Evolutionary conservation across 92 coral and sea anemone species (phyloP).

Genomic region (Epizoanthus rinbou): DNA sequence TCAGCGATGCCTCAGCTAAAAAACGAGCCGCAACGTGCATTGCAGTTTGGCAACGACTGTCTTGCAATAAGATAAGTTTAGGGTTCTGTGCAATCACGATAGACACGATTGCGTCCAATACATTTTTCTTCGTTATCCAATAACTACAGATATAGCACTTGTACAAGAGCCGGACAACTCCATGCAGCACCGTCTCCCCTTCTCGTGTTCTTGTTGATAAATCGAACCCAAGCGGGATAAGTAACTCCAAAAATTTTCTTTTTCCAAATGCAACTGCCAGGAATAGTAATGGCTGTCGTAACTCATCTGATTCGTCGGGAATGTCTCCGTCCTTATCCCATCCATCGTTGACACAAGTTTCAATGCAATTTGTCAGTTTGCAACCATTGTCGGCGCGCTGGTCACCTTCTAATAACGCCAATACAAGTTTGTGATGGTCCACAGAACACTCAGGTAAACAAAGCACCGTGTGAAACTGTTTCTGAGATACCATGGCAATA

Average conservation of each 20-base stretch:
- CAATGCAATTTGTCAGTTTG: slow-evolving; percentile 18
- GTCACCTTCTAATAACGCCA: slow-evolving; percentile 29
- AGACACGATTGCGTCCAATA: slow-evolving; percentile 12
- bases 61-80: slow-evolving; percentile 22
- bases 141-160: slow-evolving; percentile 37
- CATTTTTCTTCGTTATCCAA: slow-evolving; percentile 40
- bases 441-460: slow-evolving; percentile 14
- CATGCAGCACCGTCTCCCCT: slow-evolving; percentile 31
- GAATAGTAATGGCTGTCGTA: slow-evolving; percentile 26
- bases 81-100: slow-evolving; percentile 23
- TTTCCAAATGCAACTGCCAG: slow-evolving; percentile 43
- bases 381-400: slow-evolving; percentile 16
- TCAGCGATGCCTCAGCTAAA: slow-evolving; percentile 13
- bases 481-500: too few species aligned
- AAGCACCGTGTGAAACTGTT: slow-evolving; percentile 29
- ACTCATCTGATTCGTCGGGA: slow-evolving; percentile 21
- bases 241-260: slow-evolving; percentile 32
- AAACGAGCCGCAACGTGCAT: slow-evolving; percentile 30
- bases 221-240: slow-evolving; percentile 28
- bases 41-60: slow-evolving; percentile 16
- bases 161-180: slow-evolving; percentile 28
- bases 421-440: slow-evolving; percentile 20
- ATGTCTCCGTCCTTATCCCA: slow-evolving; percentile 39
- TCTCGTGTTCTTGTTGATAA: slow-evolving; percentile 24
- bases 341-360: slow-evolving; percentile 28